Evolutionary conservation across 2,797 vertebrate species (phyloP).

Genomic region (Acrossocheilus wenchowensis): DNA sequence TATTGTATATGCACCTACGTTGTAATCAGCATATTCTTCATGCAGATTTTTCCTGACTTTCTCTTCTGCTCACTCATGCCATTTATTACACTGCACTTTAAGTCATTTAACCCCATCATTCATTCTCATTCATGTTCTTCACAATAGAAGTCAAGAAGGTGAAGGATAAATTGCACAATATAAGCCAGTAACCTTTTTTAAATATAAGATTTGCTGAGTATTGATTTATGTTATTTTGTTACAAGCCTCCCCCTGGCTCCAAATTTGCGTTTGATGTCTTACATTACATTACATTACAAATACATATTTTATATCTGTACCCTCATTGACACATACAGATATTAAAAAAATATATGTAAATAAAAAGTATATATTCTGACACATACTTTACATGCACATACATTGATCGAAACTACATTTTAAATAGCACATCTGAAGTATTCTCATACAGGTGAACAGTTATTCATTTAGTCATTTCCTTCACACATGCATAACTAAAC

Average conservation of each 20-base stretch:
- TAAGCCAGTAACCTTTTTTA: conserved; percentile 5
- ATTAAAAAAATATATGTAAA: background rate
- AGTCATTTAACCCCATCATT: background rate
- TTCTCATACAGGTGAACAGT: background rate
- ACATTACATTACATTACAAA: background rate
- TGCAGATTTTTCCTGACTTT: background rate
- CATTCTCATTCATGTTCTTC: conserved; percentile 12
- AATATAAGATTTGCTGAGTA: background rate
- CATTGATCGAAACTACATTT: background rate
- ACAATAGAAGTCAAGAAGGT: background rate
- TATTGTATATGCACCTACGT: background rate
- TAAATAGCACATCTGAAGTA: background rate
- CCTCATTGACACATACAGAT: background rate
- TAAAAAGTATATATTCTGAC: background rate
- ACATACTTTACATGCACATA: background rate
- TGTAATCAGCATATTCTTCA: background rate
- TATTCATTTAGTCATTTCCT: background rate
- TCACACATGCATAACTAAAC: background rate
- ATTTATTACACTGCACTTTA: conserved; percentile 21
- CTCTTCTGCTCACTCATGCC: background rate
- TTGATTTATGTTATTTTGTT: background rate
- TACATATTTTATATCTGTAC: background rate
- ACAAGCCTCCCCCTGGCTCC: background rate
- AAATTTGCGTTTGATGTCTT: background rate
- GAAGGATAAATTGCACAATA: background rate